These are phyloP conservation scores for Harpagifer antarcticus DNA, from an alignment of 2,797 vertebrate genomes.

Conservation along the genomic window DNA sequence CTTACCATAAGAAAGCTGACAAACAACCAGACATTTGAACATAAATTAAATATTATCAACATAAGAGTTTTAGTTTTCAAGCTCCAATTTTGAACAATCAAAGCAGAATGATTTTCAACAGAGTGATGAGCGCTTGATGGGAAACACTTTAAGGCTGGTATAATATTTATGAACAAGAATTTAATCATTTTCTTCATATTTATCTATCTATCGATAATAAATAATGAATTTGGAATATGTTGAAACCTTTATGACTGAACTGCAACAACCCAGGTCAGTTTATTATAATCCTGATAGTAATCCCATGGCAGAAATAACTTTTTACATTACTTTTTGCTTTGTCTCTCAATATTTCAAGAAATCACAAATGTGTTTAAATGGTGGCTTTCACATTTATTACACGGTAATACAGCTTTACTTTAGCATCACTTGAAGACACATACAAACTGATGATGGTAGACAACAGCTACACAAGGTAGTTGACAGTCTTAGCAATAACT, in stretches of 20 bases:
- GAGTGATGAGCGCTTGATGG: neutral
- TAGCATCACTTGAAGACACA: slow-evolving; percentile 7
- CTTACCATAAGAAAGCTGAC: too few species aligned
- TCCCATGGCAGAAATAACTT: too few species aligned
- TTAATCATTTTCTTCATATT: neutral
- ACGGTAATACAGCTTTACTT: slow-evolving; percentile 36
- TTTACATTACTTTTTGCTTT: too few species aligned
- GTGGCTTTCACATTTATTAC: slow-evolving; percentile 64
- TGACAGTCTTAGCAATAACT: slow-evolving; percentile 18
- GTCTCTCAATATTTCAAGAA: neutral
- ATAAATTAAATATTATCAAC: neutral
- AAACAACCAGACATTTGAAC: neutral
- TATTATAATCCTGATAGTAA: too few species aligned
- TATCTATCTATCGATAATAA: neutral
- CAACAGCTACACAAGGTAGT: slow-evolving; percentile 20
- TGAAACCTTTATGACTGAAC: neutral
- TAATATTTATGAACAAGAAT: neutral
- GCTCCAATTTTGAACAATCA: neutral
- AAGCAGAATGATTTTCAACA: neutral
- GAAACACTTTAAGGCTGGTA: neutral
- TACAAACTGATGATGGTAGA: slow-evolving; percentile 27
- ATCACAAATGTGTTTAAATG: slow-evolving; percentile 31
- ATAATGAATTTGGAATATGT: neutral
- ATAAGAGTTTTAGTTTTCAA: neutral
- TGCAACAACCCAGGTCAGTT: too few species aligned